Evolutionary conservation across 2,797 vertebrate genomes (phyloP).

Genomic region (Sarcoramphus papa): DNA sequence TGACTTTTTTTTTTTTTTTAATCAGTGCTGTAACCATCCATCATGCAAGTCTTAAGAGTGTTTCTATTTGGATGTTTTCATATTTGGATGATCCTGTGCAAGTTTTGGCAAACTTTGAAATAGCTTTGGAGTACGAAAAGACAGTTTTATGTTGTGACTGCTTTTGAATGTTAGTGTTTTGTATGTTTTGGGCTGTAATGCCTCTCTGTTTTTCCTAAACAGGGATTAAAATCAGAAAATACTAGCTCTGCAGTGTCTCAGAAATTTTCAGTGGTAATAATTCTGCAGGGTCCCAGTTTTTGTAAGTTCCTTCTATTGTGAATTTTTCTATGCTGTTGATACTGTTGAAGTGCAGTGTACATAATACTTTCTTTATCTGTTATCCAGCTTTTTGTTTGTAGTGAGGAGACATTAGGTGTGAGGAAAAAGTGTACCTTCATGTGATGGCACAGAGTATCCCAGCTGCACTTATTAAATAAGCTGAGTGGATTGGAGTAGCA

Average conservation of each 20-base stretch:
- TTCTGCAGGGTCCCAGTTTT: background rate
- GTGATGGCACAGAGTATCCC: background rate
- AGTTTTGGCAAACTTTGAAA: background rate
- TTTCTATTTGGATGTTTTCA: background rate
- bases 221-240: background rate
- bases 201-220: background rate
- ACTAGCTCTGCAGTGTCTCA: background rate
- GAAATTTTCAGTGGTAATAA: background rate
- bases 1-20: background rate
- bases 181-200: background rate
- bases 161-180: background rate
- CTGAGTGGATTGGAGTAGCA: background rate
- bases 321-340: background rate
- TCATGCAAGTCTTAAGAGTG: background rate
- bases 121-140: background rate
- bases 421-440: background rate
- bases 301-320: background rate
- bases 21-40: background rate
- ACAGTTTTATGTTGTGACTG: background rate
- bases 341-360: background rate
- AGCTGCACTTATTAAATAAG: background rate
- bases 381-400: background rate
- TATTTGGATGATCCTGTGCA: background rate
- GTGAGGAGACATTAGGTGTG: background rate
- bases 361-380: background rate